Conservation (phyloP, 2,888 invertebrate species). For the Lasioglossum figueresi region DNA sequence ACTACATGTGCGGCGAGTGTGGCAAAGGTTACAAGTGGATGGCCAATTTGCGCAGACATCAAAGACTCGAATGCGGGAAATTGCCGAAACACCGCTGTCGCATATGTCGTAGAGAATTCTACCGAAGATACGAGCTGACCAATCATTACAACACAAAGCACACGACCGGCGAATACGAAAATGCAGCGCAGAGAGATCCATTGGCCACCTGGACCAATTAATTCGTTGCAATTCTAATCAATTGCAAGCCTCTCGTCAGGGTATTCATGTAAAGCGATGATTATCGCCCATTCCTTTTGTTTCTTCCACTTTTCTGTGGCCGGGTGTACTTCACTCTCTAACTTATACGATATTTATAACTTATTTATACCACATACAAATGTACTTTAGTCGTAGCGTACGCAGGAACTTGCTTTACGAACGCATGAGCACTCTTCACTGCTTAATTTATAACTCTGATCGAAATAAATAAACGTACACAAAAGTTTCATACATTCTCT, state of each 20-base stretch:
- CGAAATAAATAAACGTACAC: neutral
- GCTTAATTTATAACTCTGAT: neutral
- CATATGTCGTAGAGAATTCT: conserved; percentile 81
- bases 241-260: neutral
- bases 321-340: neutral
- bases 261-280: neutral
- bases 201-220: neutral
- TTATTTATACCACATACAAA: conserved; percentile 19
- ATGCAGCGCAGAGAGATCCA: neutral
- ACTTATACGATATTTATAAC: neutral
- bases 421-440: neutral
- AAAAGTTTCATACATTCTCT: neutral
- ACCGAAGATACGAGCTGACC: conserved; percentile 84
- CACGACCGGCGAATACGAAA: conserved; percentile 6
- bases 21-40: conserved; percentile 83
- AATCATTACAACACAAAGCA: conserved; percentile 84
- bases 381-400: neutral
- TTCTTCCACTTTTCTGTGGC: neutral
- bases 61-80: conserved; percentile 83
- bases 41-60: conserved; percentile 82
- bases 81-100: conserved; percentile 79
- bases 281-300: neutral
- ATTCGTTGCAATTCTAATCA: neutral
- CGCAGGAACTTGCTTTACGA: neutral
- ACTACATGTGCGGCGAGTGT: conserved; percentile 82